Conservation (phyloP, 35 echinoderm and acorn worm genomes). For the Lytechinus variegatus region DNA sequence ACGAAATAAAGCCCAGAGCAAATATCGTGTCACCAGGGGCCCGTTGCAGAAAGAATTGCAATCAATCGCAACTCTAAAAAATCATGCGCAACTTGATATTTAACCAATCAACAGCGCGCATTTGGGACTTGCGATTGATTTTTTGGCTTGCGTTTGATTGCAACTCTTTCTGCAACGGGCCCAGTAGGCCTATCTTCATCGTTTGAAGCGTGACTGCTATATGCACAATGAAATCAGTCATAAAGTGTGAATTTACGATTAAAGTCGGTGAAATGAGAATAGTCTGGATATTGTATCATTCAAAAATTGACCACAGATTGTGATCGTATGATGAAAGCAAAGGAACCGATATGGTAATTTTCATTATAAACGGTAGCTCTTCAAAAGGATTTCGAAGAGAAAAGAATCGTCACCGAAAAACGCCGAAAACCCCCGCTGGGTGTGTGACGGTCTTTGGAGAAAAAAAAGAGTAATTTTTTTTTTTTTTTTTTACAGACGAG, state of each 20-base stretch:
- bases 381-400: neutral
- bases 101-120: too few species aligned
- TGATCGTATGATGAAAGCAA: neutral
- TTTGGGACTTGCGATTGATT: too few species aligned
- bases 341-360: conserved; percentile 4
- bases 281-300: neutral
- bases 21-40: too few species aligned
- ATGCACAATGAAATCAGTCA: neutral
- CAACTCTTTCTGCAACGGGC: too few species aligned
- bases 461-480: too few species aligned
- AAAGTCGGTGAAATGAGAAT: neutral
- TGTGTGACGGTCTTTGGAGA: neutral
- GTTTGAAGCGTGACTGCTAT: too few species aligned
- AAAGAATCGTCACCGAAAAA: neutral
- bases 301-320: neutral
- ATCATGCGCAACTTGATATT: too few species aligned
- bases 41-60: too few species aligned
- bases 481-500: neutral
- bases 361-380: neutral
- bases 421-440: neutral
- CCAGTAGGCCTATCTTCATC: too few species aligned
- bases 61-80: too few species aligned
- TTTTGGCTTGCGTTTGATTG: too few species aligned
- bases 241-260: neutral
- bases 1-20: too few species aligned